Evolutionary conservation across 2,888 invertebrate genomes (phyloP).

Genomic region (Drosophila pseudotalamancana): DNA sequence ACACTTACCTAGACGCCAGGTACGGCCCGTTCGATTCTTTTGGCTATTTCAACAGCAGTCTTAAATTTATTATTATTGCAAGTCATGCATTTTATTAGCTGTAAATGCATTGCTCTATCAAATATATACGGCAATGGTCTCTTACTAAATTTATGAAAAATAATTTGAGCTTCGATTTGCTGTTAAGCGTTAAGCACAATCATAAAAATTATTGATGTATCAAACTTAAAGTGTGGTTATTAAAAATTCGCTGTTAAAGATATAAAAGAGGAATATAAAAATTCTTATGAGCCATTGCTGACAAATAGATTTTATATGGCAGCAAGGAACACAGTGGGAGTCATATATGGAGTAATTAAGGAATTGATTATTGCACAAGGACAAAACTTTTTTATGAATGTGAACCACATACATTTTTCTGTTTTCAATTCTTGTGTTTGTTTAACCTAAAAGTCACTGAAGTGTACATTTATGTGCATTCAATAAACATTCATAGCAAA

Average conservation of each 20-base stretch:
- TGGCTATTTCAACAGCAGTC: conserved; percentile 5
- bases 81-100: conserved; percentile 12
- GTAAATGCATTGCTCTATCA: not conserved
- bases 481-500: not conserved
- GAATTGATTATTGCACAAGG: too few species aligned
- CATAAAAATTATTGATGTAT: not conserved
- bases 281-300: not conserved
- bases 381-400: not conserved
- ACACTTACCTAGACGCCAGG: conserved; percentile 44
- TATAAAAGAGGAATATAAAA: not conserved
- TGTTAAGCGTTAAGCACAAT: conserved; percentile 11
- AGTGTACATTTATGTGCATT: not conserved
- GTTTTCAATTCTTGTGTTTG: not conserved
- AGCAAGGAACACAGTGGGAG: too few species aligned
- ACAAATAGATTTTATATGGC: not conserved
- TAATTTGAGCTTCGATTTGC: conserved; percentile 4
- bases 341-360: too few species aligned
- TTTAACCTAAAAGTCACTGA: not conserved
- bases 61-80: conserved; percentile 23
- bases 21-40: not conserved
- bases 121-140: conserved; percentile 10
- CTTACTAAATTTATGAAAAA: not conserved
- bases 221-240: not conserved
- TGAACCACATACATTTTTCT: not conserved
- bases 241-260: not conserved